Percentiles rank a stretch among this genome's conserved stretches.
These are phyloP conservation scores for Cnemophilus loriae DNA, from an alignment of 2,113 vertebrate genomes.

Conservation along the genomic window DNA sequence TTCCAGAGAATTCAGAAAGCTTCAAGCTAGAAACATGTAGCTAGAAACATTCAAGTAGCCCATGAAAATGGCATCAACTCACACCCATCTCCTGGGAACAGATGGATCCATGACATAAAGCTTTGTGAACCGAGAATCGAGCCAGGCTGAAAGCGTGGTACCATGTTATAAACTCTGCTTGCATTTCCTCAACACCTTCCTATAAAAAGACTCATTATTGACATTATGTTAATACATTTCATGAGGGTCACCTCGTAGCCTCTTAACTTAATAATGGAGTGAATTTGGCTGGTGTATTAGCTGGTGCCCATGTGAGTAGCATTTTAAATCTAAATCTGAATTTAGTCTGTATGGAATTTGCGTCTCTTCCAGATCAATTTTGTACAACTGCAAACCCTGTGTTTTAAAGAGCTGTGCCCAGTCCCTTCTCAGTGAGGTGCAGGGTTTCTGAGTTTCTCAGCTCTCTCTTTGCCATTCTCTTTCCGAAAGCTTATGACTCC, in stretches of 20 bases:
- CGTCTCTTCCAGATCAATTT: slow-evolving; percentile 2
- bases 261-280: slow-evolving; percentile 46
- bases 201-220: slow-evolving; percentile 45
- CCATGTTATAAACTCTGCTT: neutral
- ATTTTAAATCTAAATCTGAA: slow-evolving; percentile 40
- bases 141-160: neutral
- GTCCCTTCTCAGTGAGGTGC: neutral
- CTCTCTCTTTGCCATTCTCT: neutral
- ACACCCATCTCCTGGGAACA: slow-evolving; percentile 35
- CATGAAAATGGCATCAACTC: slow-evolving; percentile 11
- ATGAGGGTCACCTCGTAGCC: slow-evolving; percentile 12
- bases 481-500: neutral
- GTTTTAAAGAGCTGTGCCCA: slow-evolving; percentile 16
- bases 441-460: neutral
- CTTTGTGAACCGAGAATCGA: neutral
- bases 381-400: neutral
- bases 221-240: slow-evolving; percentile 55
- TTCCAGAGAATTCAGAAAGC: slow-evolving; percentile 15
- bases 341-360: slow-evolving; percentile 7
- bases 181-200: slow-evolving; percentile 22
- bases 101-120: slow-evolving; percentile 39
- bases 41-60: slow-evolving; percentile 20
- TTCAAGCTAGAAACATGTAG: slow-evolving; percentile 9
- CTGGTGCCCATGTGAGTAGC: neutral
- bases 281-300: slow-evolving; percentile 29